Evolutionary conservation across 2,797 vertebrate genomes (phyloP), one percentile per base, ranked within the genome.

Genomic region (Tiaroga cobitis): DNA sequence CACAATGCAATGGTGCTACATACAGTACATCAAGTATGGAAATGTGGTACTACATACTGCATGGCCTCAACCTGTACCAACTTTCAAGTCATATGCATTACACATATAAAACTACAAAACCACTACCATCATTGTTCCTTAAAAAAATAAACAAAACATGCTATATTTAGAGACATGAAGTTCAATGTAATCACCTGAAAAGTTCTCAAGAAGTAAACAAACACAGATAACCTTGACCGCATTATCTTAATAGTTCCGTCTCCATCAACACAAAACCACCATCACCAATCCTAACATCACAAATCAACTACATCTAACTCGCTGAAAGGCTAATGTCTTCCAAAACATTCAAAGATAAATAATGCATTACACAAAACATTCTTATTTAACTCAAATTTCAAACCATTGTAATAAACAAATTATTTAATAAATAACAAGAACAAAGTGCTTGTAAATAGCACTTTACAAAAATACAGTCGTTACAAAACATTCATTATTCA

Each of bases 371-470:
- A 61, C 37, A 56, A 68, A 72, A 70, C 75, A 61, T 56, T 43
- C 46, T 9, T 59, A 41, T 82, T 34, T 49, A 82, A 72, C 37
- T 79, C 9, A 79, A 26, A 84, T 7, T 39, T 9, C 41, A 77
- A 80, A 26, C 65, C 37, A 70, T 41, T 29, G 49, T 76, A 68
- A 81, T 49, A 79, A 86, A 86, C 41, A 84, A 81, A 68, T 84
- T 29, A 82, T 77, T 73, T 41, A 80, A 26, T 49, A 90, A 92
- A 91, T 90, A 91, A 89, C 91, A 92, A 80, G 91, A 88, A 89
- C 65, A 91, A 95, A 95, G 93, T 93, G 93, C 93, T 94, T 95
- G 88, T 87, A 92, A 93, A 89, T 61, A 90, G 92, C 92, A 90
- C 88, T 88, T 85, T 91, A 90, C 91, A 93, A 93, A 93, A 92